Evolutionary conservation across 2,797 vertebrate genomes (phyloP).

Genomic region (Anniella stebbinsi): DNA sequence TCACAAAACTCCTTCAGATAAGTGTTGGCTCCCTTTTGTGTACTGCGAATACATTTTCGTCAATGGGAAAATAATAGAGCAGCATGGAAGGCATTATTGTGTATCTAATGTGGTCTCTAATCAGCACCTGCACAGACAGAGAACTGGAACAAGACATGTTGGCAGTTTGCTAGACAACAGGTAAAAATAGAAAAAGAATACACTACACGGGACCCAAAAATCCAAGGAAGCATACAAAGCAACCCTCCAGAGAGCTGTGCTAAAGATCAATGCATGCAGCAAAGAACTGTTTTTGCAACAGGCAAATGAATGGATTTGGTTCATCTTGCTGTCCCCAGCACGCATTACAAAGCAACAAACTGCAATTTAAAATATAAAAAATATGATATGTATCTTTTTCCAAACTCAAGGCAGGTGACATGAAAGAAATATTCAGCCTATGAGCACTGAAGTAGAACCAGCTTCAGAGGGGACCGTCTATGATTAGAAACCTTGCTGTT

Average conservation of each 20-base stretch:
- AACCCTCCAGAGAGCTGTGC: background rate
- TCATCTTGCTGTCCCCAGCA: background rate
- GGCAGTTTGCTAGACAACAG: slow-evolving; percentile 16
- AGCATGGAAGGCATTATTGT: background rate
- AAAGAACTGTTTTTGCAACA: background rate
- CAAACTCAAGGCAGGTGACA: background rate
- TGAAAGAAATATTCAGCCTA: background rate
- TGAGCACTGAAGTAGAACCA: slow-evolving; percentile 9
- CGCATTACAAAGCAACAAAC: slow-evolving; percentile 6
- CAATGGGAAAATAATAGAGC: slow-evolving; percentile 13
- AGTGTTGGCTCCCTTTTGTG: background rate
- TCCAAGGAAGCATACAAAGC: background rate
- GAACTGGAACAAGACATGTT: background rate
- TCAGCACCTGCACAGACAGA: background rate
- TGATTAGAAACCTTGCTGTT: background rate
- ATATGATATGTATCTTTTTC: background rate
- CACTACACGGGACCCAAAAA: background rate
- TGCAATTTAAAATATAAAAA: background rate
- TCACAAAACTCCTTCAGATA: background rate
- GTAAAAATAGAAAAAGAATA: background rate
- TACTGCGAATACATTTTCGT: background rate
- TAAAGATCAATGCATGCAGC: background rate
- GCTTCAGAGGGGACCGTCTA: background rate
- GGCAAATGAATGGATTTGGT: background rate
- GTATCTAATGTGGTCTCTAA: background rate